Evolutionary conservation across 37 sponge, comb jelly and placozoan genomes (phyloP).

Genomic region (Hexactinellida sp.): DNA sequence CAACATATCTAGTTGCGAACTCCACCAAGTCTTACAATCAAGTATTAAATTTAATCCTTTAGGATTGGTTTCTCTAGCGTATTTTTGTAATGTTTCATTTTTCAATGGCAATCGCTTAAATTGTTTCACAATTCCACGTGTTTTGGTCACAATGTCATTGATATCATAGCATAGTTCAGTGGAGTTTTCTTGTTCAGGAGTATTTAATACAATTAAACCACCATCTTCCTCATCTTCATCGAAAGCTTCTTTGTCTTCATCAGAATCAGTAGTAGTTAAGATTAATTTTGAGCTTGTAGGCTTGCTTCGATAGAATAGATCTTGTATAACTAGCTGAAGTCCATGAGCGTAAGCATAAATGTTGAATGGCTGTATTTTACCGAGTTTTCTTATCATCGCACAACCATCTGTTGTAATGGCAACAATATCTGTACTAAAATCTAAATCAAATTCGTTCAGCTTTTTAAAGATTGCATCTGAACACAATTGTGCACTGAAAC

Average conservation of each 20-base stretch:
- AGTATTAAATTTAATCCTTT: neutral
- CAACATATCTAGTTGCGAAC: neutral
- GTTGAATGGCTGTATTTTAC: neutral
- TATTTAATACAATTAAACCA: neutral
- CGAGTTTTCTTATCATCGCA: neutral
- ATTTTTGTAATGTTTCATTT: neutral
- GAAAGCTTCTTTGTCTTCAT: neutral
- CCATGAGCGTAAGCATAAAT: neutral
- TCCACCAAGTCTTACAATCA: conserved; percentile 5
- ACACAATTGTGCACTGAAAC: neutral
- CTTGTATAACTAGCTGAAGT: neutral
- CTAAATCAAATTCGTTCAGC: neutral
- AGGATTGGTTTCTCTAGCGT: neutral
- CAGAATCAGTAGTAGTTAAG: neutral
- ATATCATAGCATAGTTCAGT: neutral
- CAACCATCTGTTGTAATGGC: conserved; percentile 5
- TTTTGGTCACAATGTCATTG: neutral
- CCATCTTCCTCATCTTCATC: neutral
- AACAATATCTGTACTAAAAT: neutral
- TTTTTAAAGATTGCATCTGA: neutral
- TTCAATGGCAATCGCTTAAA: neutral
- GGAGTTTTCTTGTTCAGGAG: neutral
- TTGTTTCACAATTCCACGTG: neutral
- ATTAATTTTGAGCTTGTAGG: neutral
- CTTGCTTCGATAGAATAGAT: neutral